Evolutionary conservation across 2,113 vertebrate genomes (phyloP).

Genomic region (Orientallactaga bullata): DNA sequence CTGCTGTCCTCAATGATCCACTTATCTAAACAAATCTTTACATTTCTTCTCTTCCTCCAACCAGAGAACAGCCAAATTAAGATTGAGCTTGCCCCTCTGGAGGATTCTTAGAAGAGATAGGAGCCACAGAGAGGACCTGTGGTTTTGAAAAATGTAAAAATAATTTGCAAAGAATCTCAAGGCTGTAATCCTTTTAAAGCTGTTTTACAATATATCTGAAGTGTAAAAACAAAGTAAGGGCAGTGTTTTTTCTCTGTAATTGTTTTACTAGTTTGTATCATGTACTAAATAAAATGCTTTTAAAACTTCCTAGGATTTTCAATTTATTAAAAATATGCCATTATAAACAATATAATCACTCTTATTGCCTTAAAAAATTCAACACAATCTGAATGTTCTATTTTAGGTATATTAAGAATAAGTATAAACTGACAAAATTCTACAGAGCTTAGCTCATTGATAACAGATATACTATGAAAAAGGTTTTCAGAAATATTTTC

Average conservation of each 20-base stretch:
- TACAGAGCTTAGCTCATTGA: constrained; percentile 26
- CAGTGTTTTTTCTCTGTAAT: background rate
- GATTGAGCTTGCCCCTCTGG: background rate
- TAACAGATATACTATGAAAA: constrained; percentile 41
- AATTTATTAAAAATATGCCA: constrained; percentile 8
- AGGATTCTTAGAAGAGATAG: constrained; percentile 49
- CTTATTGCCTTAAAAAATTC: constrained; percentile 39
- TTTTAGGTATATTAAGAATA: constrained; percentile 37
- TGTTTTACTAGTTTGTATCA: constrained; percentile 54
- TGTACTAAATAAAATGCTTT: constrained; percentile 48
- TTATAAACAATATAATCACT: constrained; percentile 54
- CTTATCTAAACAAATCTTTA: constrained; percentile 25
- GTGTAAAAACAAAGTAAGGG: constrained; percentile 12
- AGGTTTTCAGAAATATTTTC: constrained; percentile 55
- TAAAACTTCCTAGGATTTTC: constrained; percentile 57
- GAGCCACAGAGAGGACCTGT: background rate
- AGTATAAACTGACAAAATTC: constrained; percentile 62
- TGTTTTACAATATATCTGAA: constrained; percentile 4
- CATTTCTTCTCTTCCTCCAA: constrained; percentile 12
- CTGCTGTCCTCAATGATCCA: background rate
- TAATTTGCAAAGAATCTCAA: constrained; percentile 54
- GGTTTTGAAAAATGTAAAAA: constrained; percentile 38
- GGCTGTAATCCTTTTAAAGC: constrained; percentile 39
- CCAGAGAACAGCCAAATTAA: constrained; percentile 37
- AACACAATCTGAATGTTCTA: background rate